phyloP scores from a whole-genome alignment of 1,140 invertebrate species.

The Cyrtorhinus lividipennis region DNA sequence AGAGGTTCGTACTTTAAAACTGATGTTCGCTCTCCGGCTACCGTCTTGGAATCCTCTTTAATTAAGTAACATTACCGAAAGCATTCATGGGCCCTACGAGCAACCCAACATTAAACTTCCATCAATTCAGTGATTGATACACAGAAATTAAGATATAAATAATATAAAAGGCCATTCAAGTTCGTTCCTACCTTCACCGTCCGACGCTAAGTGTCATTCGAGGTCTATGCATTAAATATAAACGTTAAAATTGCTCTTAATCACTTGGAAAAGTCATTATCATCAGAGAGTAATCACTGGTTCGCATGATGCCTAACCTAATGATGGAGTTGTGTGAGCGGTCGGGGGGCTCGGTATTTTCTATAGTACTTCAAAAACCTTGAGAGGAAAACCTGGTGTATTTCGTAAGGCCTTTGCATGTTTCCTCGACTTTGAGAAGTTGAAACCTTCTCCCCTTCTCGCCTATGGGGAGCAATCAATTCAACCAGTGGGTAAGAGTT shows the following conservation, averaged over 20 bases:
- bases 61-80: not conserved
- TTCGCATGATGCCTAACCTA: not conserved
- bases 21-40: too few species aligned
- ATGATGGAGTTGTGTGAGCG: not conserved
- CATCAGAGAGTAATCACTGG: constrained; percentile 8
- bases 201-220: not conserved
- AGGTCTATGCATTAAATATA: not conserved
- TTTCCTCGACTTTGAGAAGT: not conserved
- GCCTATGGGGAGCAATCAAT: not conserved
- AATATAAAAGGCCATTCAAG: not conserved
- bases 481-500: not conserved
- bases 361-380: too few species aligned
- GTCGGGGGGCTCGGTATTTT: not conserved
- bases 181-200: not conserved
- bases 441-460: not conserved
- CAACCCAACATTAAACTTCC: not conserved
- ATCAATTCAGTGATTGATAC: not conserved
- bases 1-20: too few species aligned
- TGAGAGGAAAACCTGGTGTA: too few species aligned
- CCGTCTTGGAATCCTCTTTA: not conserved
- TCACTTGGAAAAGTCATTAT: constrained; percentile 7
- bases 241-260: constrained; percentile 8
- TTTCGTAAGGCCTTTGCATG: not conserved
- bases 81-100: not conserved
- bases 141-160: not conserved